phyloP scores from a whole-genome alignment of 2,888 invertebrate genomes.

The Cheilosia grossa region DNA sequence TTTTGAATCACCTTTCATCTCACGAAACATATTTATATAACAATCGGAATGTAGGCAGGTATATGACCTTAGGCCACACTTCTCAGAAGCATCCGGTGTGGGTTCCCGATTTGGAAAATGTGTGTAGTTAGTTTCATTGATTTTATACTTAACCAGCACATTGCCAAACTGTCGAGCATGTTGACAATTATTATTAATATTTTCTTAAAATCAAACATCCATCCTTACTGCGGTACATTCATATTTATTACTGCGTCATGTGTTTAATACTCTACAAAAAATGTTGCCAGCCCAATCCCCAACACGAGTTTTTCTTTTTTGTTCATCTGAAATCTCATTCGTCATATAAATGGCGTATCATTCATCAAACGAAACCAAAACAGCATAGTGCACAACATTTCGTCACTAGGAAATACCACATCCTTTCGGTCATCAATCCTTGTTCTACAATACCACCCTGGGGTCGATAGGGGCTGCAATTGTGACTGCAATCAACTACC shows the following conservation, averaged over 20 bases:
- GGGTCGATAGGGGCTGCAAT: conserved; percentile 14
- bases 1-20: too few relatives aligned
- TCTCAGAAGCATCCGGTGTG: too few relatives aligned
- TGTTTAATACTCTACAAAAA: conserved; percentile 24
- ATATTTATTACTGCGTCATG: conserved; percentile 37
- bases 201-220: not conserved
- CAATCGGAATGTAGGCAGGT: too few relatives aligned
- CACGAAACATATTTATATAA: too few relatives aligned
- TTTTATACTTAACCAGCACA: not conserved
- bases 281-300: not conserved
- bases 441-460: conserved; percentile 33
- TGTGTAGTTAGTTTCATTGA: too few relatives aligned
- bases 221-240: not conserved
- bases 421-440: conserved; percentile 55
- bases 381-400: conserved; percentile 45
- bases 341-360: conserved; percentile 50
- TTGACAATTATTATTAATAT: too few relatives aligned
- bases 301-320: conserved; percentile 15
- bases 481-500: conserved; percentile 36
- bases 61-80: too few relatives aligned
- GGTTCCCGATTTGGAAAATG: too few relatives aligned
- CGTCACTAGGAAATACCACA: conserved; percentile 58
- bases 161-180: not conserved
- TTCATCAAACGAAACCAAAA: conserved; percentile 56
- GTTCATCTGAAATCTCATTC: conserved; percentile 43